phyloP scores from a whole-genome alignment of 1,140 invertebrate species.

The Drosophila lowei region DNA sequence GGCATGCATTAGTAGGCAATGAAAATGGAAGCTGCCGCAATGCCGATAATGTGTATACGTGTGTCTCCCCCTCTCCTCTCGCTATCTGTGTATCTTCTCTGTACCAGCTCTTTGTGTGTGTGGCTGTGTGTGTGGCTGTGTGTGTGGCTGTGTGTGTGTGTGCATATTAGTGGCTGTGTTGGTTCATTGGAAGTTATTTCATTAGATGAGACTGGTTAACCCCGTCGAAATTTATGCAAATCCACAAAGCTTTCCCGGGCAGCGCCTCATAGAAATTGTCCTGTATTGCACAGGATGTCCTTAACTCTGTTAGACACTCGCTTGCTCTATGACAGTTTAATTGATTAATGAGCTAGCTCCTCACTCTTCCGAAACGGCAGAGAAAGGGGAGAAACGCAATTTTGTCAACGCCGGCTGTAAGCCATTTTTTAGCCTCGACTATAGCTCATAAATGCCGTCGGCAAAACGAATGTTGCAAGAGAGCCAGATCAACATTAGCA shows the following conservation, averaged over 20 bases:
- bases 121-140: background rate
- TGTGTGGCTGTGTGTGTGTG: background rate
- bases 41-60: slow-evolving; percentile 31
- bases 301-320: slow-evolving; percentile 60
- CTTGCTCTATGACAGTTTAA: slow-evolving; percentile 65
- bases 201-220: slow-evolving; percentile 47
- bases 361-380: slow-evolving; percentile 1
- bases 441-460: slow-evolving; percentile 39
- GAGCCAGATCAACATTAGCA: slow-evolving; percentile 8
- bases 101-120: background rate
- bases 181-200: slow-evolving; percentile 61
- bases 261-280: background rate
- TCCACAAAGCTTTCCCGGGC: slow-evolving; percentile 40
- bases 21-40: slow-evolving; percentile 29
- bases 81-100: too few relatives aligned
- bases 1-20: too few relatives aligned
- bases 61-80: too few relatives aligned
- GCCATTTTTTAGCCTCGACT: slow-evolving; percentile 53
- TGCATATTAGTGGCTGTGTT: background rate
- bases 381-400: slow-evolving; percentile 19
- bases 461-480: slow-evolving; percentile 8
- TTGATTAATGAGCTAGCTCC: slow-evolving; percentile 69
- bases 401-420: slow-evolving; percentile 63
- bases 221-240: slow-evolving; percentile 67
- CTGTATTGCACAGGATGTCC: slow-evolving; percentile 52